Conservation (phyloP, 2,888 invertebrate species). For the Galerucella nymphaeae region DNA sequence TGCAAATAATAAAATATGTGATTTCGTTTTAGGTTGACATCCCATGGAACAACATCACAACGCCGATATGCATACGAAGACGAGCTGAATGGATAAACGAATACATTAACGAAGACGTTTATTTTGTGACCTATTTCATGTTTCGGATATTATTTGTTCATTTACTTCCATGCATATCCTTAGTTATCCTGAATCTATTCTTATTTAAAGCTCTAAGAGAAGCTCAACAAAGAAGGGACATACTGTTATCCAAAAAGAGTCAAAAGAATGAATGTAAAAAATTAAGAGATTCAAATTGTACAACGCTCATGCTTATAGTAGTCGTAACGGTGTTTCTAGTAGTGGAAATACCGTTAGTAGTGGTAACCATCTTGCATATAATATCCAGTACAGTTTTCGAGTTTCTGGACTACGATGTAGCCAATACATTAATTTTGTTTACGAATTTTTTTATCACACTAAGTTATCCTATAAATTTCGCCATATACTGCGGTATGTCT, state of each 20-base stretch:
- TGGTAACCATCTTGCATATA: conserved; percentile 85
- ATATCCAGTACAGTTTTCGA: conserved; percentile 76
- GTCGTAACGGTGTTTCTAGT: conserved; percentile 86
- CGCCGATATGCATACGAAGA: conserved; percentile 73
- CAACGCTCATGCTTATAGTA: conserved; percentile 88
- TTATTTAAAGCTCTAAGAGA: conserved; percentile 87
- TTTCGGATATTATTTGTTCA: conserved; percentile 94
- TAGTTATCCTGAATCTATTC: conserved; percentile 89
- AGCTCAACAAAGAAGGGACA: conserved; percentile 72
- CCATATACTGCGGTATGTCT: conserved; percentile 96
- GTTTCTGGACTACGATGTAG: conserved; percentile 81
- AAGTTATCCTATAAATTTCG: conserved; percentile 93
- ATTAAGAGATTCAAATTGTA: conserved; percentile 83
- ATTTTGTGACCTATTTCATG: conserved; percentile 84
- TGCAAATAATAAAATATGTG: conserved; percentile 4
- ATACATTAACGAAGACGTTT: conserved; percentile 76
- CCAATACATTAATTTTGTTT: conserved; percentile 81
- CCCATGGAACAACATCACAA: conserved; percentile 76
- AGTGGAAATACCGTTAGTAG: conserved; percentile 86
- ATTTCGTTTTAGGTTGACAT: conserved; percentile 67
- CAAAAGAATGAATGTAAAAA: conserved; percentile 82
- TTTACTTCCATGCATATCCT: conserved; percentile 86
- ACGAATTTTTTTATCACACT: conserved; percentile 93
- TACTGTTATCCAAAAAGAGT: conserved; percentile 60
- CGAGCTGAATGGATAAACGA: conserved; percentile 78